Evolutionary conservation across 2,113 vertebrate species (phyloP).

Genomic region (Balaenoptera acutorostrata): DNA sequence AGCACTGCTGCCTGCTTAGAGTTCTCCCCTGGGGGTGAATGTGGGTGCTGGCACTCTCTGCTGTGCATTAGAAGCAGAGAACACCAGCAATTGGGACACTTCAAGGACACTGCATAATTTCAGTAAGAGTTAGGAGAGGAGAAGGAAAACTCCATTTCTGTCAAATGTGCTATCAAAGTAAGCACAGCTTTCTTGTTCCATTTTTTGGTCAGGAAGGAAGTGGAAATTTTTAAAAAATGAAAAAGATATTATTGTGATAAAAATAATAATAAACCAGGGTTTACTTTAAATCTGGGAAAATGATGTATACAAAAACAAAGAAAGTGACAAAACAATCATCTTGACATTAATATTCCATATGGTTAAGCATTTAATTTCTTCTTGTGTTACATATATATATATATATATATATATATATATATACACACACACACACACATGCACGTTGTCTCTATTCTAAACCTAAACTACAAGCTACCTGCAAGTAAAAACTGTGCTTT

Average conservation of each 20-base stretch:
- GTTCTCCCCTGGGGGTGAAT: background rate
- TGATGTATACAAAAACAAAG: background rate
- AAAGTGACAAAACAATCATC: background rate
- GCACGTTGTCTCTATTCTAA: background rate
- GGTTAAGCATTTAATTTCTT: background rate
- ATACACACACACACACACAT: background rate
- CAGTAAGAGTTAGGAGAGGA: background rate
- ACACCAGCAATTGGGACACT: background rate
- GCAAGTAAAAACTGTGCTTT: background rate
- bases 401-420: background rate
- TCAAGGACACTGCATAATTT: background rate
- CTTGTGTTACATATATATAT: background rate
- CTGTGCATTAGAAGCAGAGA: background rate
- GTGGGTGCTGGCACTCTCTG: background rate
- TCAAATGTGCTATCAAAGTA: background rate
- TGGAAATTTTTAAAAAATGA: background rate
- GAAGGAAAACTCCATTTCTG: background rate
- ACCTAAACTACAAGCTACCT: constrained; percentile 1
- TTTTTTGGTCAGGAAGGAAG: background rate
- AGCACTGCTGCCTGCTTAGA: background rate
- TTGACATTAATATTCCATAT: background rate
- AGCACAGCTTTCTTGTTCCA: background rate
- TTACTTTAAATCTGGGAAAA: background rate
- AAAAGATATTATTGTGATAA: background rate
- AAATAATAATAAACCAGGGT: background rate